These are phyloP conservation scores for Heliconius congener DNA, from an alignment of 1,140 invertebrate species.

Conservation along the genomic window DNA sequence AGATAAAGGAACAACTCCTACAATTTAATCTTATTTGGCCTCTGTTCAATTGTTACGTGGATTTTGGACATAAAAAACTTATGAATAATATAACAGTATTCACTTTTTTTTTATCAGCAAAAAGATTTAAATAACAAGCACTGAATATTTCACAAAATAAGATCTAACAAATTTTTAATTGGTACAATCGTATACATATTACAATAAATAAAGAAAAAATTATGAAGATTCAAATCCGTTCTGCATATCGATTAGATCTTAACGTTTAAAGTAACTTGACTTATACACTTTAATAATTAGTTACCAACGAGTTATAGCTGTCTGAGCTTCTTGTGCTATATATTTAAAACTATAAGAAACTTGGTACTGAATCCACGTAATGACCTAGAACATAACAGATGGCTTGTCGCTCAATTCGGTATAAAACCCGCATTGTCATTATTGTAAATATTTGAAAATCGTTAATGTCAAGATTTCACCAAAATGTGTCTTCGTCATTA, in stretches of 20 bases:
- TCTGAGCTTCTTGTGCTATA: not conserved
- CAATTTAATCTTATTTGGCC: conserved; percentile 49
- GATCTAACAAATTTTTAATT: not conserved
- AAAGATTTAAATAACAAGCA: too few species aligned
- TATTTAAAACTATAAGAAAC: not conserved
- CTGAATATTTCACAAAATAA: not conserved
- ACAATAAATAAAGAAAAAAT: not conserved
- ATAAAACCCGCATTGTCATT: conserved; percentile 44
- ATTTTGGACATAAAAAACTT: conserved; percentile 44
- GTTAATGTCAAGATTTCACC: conserved; percentile 44
- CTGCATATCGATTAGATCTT: not conserved
- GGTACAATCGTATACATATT: not conserved
- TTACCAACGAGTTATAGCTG: not conserved
- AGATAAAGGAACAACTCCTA: conserved; percentile 24
- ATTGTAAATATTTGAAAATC: conserved; percentile 63
- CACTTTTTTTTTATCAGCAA: not conserved
- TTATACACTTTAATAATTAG: not conserved
- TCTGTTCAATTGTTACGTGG: conserved; percentile 70
- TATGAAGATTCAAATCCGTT: not conserved
- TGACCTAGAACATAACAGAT: conserved; percentile 61
- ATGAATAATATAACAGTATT: not conserved
- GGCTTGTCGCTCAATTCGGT: conserved; percentile 61
- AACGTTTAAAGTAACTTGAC: not conserved
- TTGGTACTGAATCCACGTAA: conserved; percentile 58
- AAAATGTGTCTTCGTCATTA: conserved; percentile 47